phyloP scores from a whole-genome alignment of 2,113 vertebrate genomes.

The Lethenteron reissneri region DNA sequence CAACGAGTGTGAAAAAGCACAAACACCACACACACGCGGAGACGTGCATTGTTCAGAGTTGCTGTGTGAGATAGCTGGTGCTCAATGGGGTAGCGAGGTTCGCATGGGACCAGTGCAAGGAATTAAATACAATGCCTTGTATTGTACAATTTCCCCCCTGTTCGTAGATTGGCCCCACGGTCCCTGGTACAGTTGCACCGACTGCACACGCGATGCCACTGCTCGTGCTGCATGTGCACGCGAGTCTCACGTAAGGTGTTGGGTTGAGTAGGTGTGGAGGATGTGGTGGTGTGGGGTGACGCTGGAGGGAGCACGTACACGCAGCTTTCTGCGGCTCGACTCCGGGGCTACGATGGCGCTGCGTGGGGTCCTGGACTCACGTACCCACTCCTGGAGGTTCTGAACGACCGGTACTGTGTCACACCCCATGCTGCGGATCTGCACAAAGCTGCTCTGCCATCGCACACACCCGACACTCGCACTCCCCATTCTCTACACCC shows the following conservation, averaged over 20 bases:
- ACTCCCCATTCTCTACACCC: too few species aligned
- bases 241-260: background rate
- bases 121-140: background rate
- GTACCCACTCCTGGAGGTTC: slow-evolving; percentile 23
- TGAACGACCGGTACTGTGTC: slow-evolving; percentile 37
- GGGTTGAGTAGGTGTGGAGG: slow-evolving; percentile 33
- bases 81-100: background rate
- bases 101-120: background rate
- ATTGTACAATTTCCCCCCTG: background rate
- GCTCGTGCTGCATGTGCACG: background rate
- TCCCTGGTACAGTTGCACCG: background rate
- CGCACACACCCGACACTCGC: too few species aligned
- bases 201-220: background rate
- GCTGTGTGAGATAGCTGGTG: background rate
- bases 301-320: slow-evolving; percentile 39
- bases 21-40: background rate
- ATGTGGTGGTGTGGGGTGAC: slow-evolving; percentile 75
- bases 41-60: background rate
- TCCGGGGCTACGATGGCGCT: slow-evolving; percentile 35
- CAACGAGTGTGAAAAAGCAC: slow-evolving; percentile 10
- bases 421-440: too few species aligned
- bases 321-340: slow-evolving; percentile 46
- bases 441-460: too few species aligned
- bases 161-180: background rate
- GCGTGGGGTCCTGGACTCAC: slow-evolving; percentile 35